Evolutionary conservation across 2,888 invertebrate genomes (phyloP), one percentile per base, ranked within the genome.

Genomic region (Polylopha cassiicola): DNA sequence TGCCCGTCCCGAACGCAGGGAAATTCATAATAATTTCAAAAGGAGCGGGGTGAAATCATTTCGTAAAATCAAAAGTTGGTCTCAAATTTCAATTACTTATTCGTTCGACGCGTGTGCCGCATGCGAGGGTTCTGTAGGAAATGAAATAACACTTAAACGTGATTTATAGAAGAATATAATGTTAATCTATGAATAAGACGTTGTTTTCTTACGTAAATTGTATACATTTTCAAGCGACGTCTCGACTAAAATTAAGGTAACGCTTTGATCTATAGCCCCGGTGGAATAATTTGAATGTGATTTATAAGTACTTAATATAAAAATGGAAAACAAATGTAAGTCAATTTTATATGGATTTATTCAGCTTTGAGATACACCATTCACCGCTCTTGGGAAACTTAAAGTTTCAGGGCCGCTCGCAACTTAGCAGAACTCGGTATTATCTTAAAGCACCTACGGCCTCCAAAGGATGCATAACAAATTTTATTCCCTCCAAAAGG

Each of bases 51-150:
- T 65, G 75, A 68, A 74, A 70, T 71, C 68, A 73, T 78, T 74
- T 62, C 65, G 66, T 72, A 73, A 81, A 85, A 84, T 82, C 80
- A 76, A 80, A 84, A 85, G 80, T 84, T 82, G 73, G 70, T 78
- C 80, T 77, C 73, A 73, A 74, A 81, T 81, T 84, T 84, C 84
- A 85, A 85, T 85, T 85, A 84, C 77, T 81, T 79, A 77, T 76
- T 81, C 79, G 79, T 73, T 68, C 75, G 73, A 81, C 74, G 81
- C 81, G 77, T 81, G 80, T 75, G 74, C 76, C 71, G 73, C 70
- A 70, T 70, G 65, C 67, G 65, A 62, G 73, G 67, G 65, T 62
- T 57, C 67, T 53, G 51, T 61, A 79, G 85, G 85, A 85, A 85
- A 85, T 85, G 84, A 84, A 85, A 85, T 75, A 81, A 80, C 73